Percentiles rank a stretch among this genome's conserved stretches.
These are phyloP conservation scores for Peromyscus polionotus DNA, from an alignment of 2,113 vertebrate species.

Conservation along the genomic window DNA sequence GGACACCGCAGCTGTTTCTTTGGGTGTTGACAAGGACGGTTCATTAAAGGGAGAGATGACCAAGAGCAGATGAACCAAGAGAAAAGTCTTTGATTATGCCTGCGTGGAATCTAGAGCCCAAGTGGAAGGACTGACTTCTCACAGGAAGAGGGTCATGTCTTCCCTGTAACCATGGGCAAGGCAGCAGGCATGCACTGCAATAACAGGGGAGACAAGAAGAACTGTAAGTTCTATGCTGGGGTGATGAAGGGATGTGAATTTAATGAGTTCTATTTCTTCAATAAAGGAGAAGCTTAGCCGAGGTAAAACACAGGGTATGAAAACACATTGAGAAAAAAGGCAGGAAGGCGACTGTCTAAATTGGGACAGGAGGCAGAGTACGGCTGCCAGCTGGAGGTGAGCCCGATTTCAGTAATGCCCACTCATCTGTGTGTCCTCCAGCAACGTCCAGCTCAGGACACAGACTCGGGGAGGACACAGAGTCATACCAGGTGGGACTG, in stretches of 20 bases:
- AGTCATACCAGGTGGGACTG: neutral
- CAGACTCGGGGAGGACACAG: neutral
- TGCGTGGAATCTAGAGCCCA: constrained; percentile 8
- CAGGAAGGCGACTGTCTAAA: neutral
- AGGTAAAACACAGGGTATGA: neutral
- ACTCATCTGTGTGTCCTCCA: neutral
- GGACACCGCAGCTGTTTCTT: neutral
- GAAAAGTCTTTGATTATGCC: neutral
- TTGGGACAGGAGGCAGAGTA: neutral
- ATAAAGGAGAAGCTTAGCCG: neutral
- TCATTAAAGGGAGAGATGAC: neutral
- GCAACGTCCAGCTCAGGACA: neutral
- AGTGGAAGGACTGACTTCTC: neutral
- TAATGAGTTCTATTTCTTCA: constrained; percentile 21
- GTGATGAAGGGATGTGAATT: neutral
- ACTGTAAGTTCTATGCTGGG: neutral
- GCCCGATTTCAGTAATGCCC: neutral
- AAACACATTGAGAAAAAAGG: neutral
- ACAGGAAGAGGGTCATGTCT: neutral
- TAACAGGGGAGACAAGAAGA: neutral
- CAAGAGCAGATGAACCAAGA: neutral
- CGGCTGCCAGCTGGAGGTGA: neutral
- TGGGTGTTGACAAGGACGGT: neutral
- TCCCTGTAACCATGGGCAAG: neutral
- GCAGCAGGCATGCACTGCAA: neutral